Evolutionary conservation across 2,888 invertebrate species (phyloP), one percentile per base, ranked within the genome.

Genomic region (Brachynemurus nebulosus): DNA sequence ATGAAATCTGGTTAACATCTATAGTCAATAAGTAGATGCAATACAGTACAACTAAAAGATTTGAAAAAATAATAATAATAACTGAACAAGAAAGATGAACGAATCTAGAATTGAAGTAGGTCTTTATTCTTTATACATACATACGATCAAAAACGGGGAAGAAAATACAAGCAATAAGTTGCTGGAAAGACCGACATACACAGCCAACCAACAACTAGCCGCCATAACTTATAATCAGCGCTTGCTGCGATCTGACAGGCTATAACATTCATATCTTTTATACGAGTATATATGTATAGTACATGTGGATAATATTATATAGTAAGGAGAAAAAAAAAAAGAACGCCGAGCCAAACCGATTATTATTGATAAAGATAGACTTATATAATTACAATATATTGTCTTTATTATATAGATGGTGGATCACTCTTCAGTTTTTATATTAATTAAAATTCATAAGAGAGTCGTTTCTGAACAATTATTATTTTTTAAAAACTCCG

Each of bases 211-310:
- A 30, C 30, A 30, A 30, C 30, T 18, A 37, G 37, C 20, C 37
- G 37, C 37, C 37, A 37, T 37, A 37, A 37, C 37, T 37, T 37
- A 37, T 37, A 37, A 37, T 37, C 37, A 37, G 37, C 37, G 37
- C 37, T 37, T 37, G 37, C 37, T 37, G 37, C 37, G 37, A 37
- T 37, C 37, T 37, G 37, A 37, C 37, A 37, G 37, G 37, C 37
- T 37, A 37, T 37, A 37, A 37, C 37, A 18, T 37, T 19, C 20
- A 37, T 20, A 37, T 18, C 20, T 37, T 20, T 17, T 37, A 20
- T 37, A 37, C 17, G 16, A n/a, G 20, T n/a, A 37, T 11, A 37
- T 11, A 37, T 37, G 12, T 37, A 17, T 20, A 37, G 12, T 20
- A 37, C 5, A 37, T 14, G 16, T 14, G n/a, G 16, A 14, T 8